Conservation (phyloP, 2,888 invertebrate species). For the Autographa gamma region DNA sequence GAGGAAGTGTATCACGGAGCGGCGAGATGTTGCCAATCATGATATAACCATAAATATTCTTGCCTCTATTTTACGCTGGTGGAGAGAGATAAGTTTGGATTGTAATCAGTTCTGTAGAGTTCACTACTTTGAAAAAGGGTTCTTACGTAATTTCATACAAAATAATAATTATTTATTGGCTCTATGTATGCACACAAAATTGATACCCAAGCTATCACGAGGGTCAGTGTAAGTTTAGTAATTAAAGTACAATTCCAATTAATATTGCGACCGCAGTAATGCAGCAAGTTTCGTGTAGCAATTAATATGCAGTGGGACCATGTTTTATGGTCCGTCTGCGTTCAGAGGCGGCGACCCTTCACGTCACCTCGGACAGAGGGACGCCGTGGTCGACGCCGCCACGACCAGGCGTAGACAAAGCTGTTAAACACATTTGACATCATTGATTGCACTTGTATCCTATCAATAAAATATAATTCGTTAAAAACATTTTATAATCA, state of each 20-base stretch:
- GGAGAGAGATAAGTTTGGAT: no score
- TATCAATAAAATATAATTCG: no score
- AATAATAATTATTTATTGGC: neutral
- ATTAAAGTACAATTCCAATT: constrained; percentile 1
- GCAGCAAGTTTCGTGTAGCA: neutral
- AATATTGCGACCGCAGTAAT: neutral
- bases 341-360: neutral
- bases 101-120: no score
- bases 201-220: neutral
- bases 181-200: neutral
- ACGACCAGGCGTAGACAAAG: neutral
- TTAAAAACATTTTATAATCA: no score
- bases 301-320: neutral
- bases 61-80: neutral
- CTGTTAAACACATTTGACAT: neutral
- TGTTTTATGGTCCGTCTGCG: neutral
- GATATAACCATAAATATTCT: neutral
- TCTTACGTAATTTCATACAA: no score
- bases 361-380: neutral
- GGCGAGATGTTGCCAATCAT: neutral
- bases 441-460: no score
- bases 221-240: neutral
- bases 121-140: no score
- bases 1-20: neutral
- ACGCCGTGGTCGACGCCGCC: neutral